Evolutionary conservation across 2,888 invertebrate genomes (phyloP).

Genomic region (Mesorhabditis sp.): DNA sequence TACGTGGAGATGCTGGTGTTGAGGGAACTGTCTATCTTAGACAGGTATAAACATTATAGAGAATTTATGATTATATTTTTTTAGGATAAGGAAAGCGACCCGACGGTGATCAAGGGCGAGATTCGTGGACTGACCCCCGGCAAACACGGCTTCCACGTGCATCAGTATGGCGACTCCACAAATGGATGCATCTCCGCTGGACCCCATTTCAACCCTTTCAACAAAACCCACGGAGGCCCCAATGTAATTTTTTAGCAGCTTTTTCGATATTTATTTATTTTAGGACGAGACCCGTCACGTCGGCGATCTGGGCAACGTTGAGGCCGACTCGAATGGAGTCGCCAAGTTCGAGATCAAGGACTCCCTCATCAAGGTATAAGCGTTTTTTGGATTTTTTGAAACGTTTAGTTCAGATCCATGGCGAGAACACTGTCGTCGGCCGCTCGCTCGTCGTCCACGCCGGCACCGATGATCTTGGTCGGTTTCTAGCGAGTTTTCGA

Average conservation of each 20-base stretch:
- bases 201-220: conserved; percentile 60
- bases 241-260: conserved; percentile 22
- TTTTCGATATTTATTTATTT: conserved; percentile 6
- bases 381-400: too few species aligned
- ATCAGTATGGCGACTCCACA: conserved; percentile 55
- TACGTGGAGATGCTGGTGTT: conserved; percentile 37
- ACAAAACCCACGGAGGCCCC: conserved; percentile 59
- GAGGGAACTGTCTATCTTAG: conserved; percentile 45
- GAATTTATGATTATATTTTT: conserved; percentile 9
- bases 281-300: conserved; percentile 56
- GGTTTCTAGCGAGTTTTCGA: too few species aligned
- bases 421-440: conserved; percentile 49
- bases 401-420: conserved; percentile 37
- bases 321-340: conserved; percentile 50
- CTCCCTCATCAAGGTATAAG: background rate
- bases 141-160: conserved; percentile 58
- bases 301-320: conserved; percentile 57
- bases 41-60: conserved; percentile 29
- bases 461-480: conserved; percentile 30
- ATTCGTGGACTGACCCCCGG: conserved; percentile 54
- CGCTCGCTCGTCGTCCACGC: conserved; percentile 58
- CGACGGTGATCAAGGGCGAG: conserved; percentile 48
- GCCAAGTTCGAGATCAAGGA: conserved; percentile 28
- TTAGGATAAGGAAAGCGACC: conserved; percentile 40
- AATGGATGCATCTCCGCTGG: conserved; percentile 59